Percentiles rank a stretch among this genome's conserved stretches.
Evolutionary conservation across 2,113 vertebrate species (phyloP).

Genomic region (Scomber japonicus): DNA sequence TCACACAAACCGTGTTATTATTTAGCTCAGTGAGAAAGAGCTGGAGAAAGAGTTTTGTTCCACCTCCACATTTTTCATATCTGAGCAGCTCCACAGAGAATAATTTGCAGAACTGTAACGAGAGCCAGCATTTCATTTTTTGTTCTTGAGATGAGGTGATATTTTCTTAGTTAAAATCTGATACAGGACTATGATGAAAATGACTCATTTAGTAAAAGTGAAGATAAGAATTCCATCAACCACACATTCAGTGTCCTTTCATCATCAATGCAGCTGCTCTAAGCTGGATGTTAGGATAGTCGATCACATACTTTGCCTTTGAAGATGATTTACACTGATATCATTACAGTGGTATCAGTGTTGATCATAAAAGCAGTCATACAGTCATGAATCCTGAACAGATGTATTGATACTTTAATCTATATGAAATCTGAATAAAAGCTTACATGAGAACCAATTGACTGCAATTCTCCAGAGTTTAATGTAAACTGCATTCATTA

Average conservation of each 20-base stretch:
- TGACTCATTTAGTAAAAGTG: conserved; percentile 46
- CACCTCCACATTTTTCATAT: conserved; percentile 49
- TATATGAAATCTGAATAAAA: too few relatives aligned
- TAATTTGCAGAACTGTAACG: conserved; percentile 47
- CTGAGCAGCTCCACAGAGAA: conserved; percentile 40
- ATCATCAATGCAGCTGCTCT: background rate
- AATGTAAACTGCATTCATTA: too few relatives aligned
- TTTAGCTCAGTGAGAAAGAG: conserved; percentile 38
- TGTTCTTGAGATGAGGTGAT: conserved; percentile 32
- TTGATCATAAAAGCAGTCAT: background rate
- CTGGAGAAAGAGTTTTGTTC: conserved; percentile 37
- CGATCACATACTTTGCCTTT: conserved; percentile 11
- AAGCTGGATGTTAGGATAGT: conserved; percentile 1
- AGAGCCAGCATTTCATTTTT: conserved; percentile 8
- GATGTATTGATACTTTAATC: too few relatives aligned
- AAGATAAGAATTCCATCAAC: conserved; percentile 46
- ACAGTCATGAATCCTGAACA: too few relatives aligned
- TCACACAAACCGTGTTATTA: conserved; percentile 25
- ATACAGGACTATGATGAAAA: conserved; percentile 29
- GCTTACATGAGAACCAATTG: too few relatives aligned
- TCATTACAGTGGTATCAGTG: background rate
- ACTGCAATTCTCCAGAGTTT: too few relatives aligned
- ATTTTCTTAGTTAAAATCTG: conserved; percentile 57
- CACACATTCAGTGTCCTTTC: conserved; percentile 20
- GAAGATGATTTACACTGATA: conserved; percentile 1